These are phyloP conservation scores for Agapetus fuscipes DNA, from an alignment of 2,888 invertebrate genomes.

Conservation along the genomic window DNA sequence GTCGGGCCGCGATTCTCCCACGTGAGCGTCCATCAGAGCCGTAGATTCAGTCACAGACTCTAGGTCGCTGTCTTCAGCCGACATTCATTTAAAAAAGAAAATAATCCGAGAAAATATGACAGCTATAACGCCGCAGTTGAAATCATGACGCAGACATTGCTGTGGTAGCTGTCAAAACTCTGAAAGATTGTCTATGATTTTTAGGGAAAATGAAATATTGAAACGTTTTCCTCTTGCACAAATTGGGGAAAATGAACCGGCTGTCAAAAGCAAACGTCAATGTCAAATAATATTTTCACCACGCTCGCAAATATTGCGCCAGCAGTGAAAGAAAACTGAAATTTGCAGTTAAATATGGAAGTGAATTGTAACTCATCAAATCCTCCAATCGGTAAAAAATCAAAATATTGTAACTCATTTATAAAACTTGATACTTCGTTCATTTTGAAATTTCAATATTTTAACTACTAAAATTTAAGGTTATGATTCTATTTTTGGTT, in stretches of 20 bases:
- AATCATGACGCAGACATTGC: too few species aligned
- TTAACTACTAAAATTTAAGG: conserved; percentile 3
- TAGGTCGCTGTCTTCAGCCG: conserved; percentile 19
- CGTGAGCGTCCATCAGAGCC: conserved; percentile 80
- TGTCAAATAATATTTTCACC: too few species aligned
- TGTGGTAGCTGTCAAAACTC: not conserved
- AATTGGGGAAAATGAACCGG: too few species aligned
- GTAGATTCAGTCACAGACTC: conserved; percentile 63
- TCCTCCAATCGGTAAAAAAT: conserved; percentile 42
- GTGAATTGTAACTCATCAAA: conserved; percentile 38
- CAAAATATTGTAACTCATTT: not conserved
- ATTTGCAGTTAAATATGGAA: too few species aligned
- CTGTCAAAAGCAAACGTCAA: too few species aligned
- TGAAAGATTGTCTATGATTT: too few species aligned
- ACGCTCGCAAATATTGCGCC: too few species aligned
- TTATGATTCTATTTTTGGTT: conserved; percentile 11
- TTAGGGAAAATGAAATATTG: too few species aligned
- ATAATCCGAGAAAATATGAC: not conserved
- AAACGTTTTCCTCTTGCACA: too few species aligned
- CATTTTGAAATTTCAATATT: not conserved
- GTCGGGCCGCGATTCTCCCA: conserved; percentile 52
- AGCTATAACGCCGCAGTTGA: not conserved
- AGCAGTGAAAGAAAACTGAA: too few species aligned
- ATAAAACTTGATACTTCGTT: not conserved
- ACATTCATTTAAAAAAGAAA: conserved; percentile 10